Evolutionary conservation across 2,797 vertebrate genomes (phyloP).

Genomic region (Phrynocephalus guinanensis): DNA sequence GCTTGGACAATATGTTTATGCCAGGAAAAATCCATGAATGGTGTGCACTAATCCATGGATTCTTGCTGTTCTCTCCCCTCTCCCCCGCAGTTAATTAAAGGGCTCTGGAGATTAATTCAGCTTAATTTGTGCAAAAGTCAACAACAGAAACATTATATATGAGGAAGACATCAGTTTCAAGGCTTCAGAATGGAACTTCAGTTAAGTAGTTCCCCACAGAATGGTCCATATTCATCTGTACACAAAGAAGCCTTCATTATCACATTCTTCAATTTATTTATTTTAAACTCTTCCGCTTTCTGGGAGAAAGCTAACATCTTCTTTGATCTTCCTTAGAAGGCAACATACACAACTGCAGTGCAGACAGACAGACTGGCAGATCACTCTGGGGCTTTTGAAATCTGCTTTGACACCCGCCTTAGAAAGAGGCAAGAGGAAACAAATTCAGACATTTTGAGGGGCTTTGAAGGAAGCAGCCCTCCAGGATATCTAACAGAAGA

Average conservation of each 20-base stretch:
- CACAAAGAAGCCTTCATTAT: constrained; percentile 22
- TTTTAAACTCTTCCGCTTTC: constrained; percentile 6
- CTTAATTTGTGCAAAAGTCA: not conserved
- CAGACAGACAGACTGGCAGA: constrained; percentile 20
- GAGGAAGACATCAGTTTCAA: not conserved
- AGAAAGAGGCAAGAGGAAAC: constrained; percentile 51
- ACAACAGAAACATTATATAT: not conserved
- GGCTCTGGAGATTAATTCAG: not conserved
- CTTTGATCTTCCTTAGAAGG: constrained; percentile 23
- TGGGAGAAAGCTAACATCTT: constrained; percentile 24
- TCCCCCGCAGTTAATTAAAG: not conserved
- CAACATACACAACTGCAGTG: not conserved
- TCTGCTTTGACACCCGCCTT: constrained; percentile 25
- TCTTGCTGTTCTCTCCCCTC: not conserved
- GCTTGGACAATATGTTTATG: not conserved
- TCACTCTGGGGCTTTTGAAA: constrained; percentile 44
- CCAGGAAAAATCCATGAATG: not conserved
- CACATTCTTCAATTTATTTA: constrained; percentile 32
- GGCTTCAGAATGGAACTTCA: not conserved
- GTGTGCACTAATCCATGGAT: not conserved
- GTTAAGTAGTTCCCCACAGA: not conserved
- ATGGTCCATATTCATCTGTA: not conserved
- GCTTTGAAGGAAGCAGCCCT: constrained; percentile 47
- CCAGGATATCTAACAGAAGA: constrained; percentile 18
- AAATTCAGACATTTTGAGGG: constrained; percentile 50